Evolutionary conservation across 2,888 invertebrate genomes (phyloP), one percentile per base, ranked within the genome.

Genomic region (Dinocampus coccinellae): DNA sequence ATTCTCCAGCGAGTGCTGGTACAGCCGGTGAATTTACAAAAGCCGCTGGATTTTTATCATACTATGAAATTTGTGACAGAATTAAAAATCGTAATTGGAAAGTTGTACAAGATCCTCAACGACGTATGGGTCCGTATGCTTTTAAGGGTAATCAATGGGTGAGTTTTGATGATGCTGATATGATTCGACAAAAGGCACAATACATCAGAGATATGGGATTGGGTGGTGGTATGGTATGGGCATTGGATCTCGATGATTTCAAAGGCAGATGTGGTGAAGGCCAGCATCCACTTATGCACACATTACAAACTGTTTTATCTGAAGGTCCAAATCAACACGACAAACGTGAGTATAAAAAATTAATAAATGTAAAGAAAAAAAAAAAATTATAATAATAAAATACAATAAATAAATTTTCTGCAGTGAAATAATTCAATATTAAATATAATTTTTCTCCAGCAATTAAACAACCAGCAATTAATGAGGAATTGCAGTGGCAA

Each of bases 221-320:
- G 20, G 96, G 93, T 13, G 96, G 96, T 71, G 96, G 95, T 20
- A 96, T 96, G 96, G 92, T 96, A 55, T 96, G 96, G 96, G 96
- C 96, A 0, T 88, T 96, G 39, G 96, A 96, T 89, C 90, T 96
- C 77, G 96, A 97, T 79, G 96, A 97, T 87, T 96, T 95, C 84
- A 92, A 91, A 75, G 89, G 77, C 69, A 90, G 92, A 74, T 96
- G 96, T 83, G 94, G 93, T 0, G 91, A 93, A 84, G 96, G 96
- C 39, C 90, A 90, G 52, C 94, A 96, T 89, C 96, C 96, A 0
- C 88, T 97, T 3, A 88, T 96, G 75, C 93, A 92, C 39, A 91
- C 93, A n/a, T 93, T 96, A 66, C 92, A 94, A 78, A 90, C 92
- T 75, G 92, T 92, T 3, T 88, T 96, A 22, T 91, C 93, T 10